phyloP scores from a whole-genome alignment of 1,140 invertebrate genomes.

The Zelostemma sp. region DNA sequence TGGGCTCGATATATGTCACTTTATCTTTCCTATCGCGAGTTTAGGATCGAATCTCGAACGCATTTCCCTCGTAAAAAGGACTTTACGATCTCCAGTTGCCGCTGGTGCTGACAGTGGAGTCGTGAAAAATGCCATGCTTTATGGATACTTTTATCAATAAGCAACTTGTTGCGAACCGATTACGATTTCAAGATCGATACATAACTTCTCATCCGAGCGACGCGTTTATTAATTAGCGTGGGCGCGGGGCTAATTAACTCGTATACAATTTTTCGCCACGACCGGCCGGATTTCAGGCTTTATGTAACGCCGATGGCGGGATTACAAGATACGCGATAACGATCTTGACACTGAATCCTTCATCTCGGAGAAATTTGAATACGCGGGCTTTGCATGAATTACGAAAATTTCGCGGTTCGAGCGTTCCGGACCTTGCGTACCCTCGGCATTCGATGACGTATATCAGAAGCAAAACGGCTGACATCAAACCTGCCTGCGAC shows the following conservation, averaged over 20 bases:
- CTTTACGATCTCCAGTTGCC: slow-evolving; percentile 29
- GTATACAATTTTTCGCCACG: slow-evolving; percentile 9
- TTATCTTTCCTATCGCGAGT: slow-evolving; percentile 29
- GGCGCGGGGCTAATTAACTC: not conserved
- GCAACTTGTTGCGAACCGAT: slow-evolving; percentile 28
- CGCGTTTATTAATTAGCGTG: slow-evolving; percentile 20
- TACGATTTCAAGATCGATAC: slow-evolving; percentile 10
- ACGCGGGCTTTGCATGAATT: too few species aligned
- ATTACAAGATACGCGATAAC: too few species aligned
- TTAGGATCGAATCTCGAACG: slow-evolving; percentile 28
- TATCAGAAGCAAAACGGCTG: slow-evolving; percentile 56
- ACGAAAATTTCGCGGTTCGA: too few species aligned
- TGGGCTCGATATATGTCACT: slow-evolving; percentile 36
- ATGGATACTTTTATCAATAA: slow-evolving; percentile 21
- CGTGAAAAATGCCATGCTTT: slow-evolving; percentile 23
- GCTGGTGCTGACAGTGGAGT: slow-evolving; percentile 17
- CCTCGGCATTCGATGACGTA: slow-evolving; percentile 53
- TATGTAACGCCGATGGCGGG: too few species aligned
- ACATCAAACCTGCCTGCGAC: slow-evolving; percentile 61
- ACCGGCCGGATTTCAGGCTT: too few species aligned
- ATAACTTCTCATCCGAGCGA: slow-evolving; percentile 8
- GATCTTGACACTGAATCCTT: too few species aligned
- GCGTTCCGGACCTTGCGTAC: too few species aligned
- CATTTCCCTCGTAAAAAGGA: slow-evolving; percentile 34
- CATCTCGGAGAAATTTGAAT: too few species aligned